Percentiles rank a stretch among this genome's conserved stretches.
Conservation (phyloP, 2,797 vertebrate species). For the Sebastes cheni region DNA sequence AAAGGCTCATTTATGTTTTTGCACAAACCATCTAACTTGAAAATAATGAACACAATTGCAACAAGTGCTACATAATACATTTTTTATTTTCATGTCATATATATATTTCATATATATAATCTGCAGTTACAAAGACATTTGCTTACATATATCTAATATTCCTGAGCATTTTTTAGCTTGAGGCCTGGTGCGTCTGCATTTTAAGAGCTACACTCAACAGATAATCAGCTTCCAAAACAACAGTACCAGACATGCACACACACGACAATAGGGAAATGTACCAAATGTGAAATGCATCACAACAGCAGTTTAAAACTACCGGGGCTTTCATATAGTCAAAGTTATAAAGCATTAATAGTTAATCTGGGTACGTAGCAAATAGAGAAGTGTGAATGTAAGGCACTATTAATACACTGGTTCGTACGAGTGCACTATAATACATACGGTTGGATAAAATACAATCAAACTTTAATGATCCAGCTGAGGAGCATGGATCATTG, state of each 20-base stretch:
- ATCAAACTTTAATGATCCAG: slow-evolving; percentile 25
- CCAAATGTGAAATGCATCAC: slow-evolving; percentile 35
- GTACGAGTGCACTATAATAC: slow-evolving; percentile 49
- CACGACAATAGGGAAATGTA: slow-evolving; percentile 37
- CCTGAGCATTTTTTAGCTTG: slow-evolving; percentile 84
- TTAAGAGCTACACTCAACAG: slow-evolving; percentile 81
- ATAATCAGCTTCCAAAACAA: slow-evolving; percentile 42
- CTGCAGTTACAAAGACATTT: slow-evolving; percentile 67
- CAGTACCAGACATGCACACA: slow-evolving; percentile 55
- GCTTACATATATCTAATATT: slow-evolving; percentile 66
- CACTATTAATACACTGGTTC: slow-evolving; percentile 63
- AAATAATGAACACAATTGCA: slow-evolving; percentile 39
- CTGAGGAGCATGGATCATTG: slow-evolving; percentile 18
- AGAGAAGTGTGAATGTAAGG: slow-evolving; percentile 64
- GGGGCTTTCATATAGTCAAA: slow-evolving; percentile 5
- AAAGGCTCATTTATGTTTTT: background rate
- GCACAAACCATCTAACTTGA: background rate
- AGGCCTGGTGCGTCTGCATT: slow-evolving; percentile 83
- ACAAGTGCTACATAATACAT: slow-evolving; percentile 35
- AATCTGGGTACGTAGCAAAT: slow-evolving; percentile 16
- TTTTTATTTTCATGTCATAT: slow-evolving; percentile 58
- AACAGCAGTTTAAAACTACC: slow-evolving; percentile 23
- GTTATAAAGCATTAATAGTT: slow-evolving; percentile 19
- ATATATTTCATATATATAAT: background rate
- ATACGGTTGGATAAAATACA: slow-evolving; percentile 14